Conservation (phyloP, 2,888 invertebrate genomes). For the Axea sp. region DNA sequence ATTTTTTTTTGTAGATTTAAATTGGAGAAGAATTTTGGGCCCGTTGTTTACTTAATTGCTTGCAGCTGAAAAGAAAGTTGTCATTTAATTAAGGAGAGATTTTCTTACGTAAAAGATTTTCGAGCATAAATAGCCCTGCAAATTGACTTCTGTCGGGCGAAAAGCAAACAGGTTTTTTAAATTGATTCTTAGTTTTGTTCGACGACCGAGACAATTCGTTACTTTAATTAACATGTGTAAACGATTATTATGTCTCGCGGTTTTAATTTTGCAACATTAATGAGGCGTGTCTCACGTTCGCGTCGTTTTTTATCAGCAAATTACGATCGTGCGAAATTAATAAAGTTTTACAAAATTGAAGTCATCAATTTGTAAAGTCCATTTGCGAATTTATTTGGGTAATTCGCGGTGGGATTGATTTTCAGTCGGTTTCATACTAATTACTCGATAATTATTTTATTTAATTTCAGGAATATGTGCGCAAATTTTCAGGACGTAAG, state of each 20-base stretch:
- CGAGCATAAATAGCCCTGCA: conserved; percentile 35
- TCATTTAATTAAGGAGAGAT: conserved; percentile 56
- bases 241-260: conserved; percentile 29
- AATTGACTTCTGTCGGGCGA: conserved; percentile 36
- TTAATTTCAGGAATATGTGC: too few species aligned
- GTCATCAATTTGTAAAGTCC: conserved; percentile 9
- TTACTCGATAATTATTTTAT: too few species aligned
- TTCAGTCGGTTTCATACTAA: too few species aligned
- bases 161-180: conserved; percentile 40
- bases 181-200: conserved; percentile 33
- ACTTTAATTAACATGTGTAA: conserved; percentile 46
- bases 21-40: too few species aligned
- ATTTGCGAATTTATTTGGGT: background rate
- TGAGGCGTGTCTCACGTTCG: conserved; percentile 5
- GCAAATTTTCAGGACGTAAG: too few species aligned
- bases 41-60: conserved; percentile 20
- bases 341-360: conserved; percentile 16
- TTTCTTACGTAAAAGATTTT: conserved; percentile 51
- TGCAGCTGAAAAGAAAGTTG: conserved; percentile 43
- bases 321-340: conserved; percentile 16
- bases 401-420: background rate
- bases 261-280: conserved; percentile 31
- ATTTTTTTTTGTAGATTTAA: too few species aligned
- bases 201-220: conserved; percentile 8
- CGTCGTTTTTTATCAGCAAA: conserved; percentile 12